A percentile compares a stretch with the other conserved stretches of the same genome.
These are phyloP conservation scores for Polymixis lichenea DNA, from an alignment of 2,888 invertebrate species.

Conservation along the genomic window DNA sequence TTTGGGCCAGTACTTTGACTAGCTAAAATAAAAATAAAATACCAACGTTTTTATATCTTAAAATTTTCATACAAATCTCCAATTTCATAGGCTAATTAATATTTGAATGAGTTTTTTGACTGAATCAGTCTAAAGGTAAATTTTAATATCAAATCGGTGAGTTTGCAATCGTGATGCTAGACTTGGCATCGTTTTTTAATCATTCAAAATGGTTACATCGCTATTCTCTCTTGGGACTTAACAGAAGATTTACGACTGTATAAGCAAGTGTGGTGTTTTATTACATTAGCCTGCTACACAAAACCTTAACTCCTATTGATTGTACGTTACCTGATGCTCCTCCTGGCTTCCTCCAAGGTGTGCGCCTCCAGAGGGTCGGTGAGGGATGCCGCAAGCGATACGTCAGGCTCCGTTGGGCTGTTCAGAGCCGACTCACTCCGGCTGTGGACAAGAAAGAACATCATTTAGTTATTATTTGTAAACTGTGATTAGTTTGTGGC, in stretches of 20 bases:
- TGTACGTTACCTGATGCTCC: slow-evolving; percentile 89
- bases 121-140: neutral
- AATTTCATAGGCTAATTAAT: no score
- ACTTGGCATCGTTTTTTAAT: neutral
- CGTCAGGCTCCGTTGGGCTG: slow-evolving; percentile 89
- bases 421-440: slow-evolving; percentile 90
- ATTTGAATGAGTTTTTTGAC: neutral
- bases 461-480: neutral
- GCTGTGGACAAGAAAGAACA: slow-evolving; percentile 76
- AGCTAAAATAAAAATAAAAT: no score
- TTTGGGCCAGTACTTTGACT: no score
- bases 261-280: neutral
- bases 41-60: no score
- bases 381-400: slow-evolving; percentile 89
- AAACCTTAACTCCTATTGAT: neutral
- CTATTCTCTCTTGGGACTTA: no score
- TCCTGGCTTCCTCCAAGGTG: slow-evolving; percentile 93
- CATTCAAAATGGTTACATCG: no score
- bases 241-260: neutral
- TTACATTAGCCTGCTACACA: neutral
- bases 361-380: slow-evolving; percentile 91
- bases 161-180: neutral
- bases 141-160: neutral
- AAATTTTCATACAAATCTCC: no score
- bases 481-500: neutral